Base-by-base conservation (phyloP, 2,888 invertebrate species). In the Callyntrura guangdongensis region DNA sequence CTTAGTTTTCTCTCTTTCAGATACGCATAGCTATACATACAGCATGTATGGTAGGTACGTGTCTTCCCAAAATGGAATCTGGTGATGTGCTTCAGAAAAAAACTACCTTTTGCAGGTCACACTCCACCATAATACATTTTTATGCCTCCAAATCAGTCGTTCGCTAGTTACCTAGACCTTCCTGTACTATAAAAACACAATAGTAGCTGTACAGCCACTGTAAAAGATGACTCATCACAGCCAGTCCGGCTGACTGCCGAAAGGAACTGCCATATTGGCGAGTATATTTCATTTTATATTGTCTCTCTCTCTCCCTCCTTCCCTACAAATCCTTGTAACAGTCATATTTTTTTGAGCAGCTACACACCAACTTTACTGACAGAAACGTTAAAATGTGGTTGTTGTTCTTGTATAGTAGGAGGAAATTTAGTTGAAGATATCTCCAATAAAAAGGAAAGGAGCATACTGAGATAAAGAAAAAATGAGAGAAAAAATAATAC, bases 1-100 rank as follows among this genome's bases (percentile, higher is more conserved):
- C 53, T 53, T 53, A 9, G 8, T 12, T 53, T 53, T 53, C 11
- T 12, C 20, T n/a, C 67, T n/a, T n/a, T 36, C 36, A 36, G 36
- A 36, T 5, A 67, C n/a, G 49, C 12, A 79, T 22, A 47, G 8
- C n/a, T 56, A 79, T 36, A 36, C 36, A 36, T 36, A n/a, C n/a
- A n/a, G n/a, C n/a, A n/a, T n/a, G n/a, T n/a, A n/a, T n/a, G n/a
- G 36, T 36, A 36, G 36, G 36, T 36, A 36, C 36, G 6, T 36
- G 36, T 2, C 36, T 64, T 83, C 83, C 83, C 47, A 83, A 83
- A 45, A 83, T 83, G 83, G 67, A 47, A 83, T 45, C 83, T 67
- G 36, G 3, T 6, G 36, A 36, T 83, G 67, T 56, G 59, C 20
- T 59, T 12, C 83, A 64, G 47, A 47, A 25, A 12, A 47, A 72